Conservation (phyloP, 2,113 vertebrate genomes). For the Scortum barcoo region DNA sequence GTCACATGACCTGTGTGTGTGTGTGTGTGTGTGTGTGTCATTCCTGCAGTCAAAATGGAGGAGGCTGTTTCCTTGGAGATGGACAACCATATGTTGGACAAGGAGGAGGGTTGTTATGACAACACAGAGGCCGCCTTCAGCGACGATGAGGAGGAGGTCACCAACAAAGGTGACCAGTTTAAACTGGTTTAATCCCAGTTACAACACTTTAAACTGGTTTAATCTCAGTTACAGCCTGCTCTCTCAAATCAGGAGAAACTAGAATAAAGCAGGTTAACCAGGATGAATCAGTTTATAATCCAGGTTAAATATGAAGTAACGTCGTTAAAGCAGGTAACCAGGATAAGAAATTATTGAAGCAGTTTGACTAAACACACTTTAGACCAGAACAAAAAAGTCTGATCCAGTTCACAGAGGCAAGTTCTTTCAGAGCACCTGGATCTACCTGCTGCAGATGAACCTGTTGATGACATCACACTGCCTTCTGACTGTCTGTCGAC, state of each 20-base stretch:
- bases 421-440: not conserved
- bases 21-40: constrained; percentile 25
- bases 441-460: not conserved
- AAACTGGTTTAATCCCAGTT: not conserved
- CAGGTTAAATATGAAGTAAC: no score
- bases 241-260: not conserved
- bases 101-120: constrained; percentile 97
- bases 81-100: constrained; percentile 94
- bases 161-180: constrained; percentile 87
- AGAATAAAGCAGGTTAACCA: no score
- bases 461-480: not conserved
- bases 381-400: not conserved
- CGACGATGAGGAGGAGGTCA: constrained; percentile 94
- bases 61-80: constrained; percentile 92
- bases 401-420: not conserved
- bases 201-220: not conserved
- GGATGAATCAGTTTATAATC: not conserved
- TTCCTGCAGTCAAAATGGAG: constrained; percentile 92
- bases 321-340: no score
- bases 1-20: no score
- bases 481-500: constrained; percentile 7
- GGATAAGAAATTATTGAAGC: no score
- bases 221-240: no score
- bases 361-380: not conserved
- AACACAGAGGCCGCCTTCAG: constrained; percentile 95